Evolutionary conservation across 2,888 invertebrate species (phyloP).

Genomic region (Brassicogethes aeneus): DNA sequence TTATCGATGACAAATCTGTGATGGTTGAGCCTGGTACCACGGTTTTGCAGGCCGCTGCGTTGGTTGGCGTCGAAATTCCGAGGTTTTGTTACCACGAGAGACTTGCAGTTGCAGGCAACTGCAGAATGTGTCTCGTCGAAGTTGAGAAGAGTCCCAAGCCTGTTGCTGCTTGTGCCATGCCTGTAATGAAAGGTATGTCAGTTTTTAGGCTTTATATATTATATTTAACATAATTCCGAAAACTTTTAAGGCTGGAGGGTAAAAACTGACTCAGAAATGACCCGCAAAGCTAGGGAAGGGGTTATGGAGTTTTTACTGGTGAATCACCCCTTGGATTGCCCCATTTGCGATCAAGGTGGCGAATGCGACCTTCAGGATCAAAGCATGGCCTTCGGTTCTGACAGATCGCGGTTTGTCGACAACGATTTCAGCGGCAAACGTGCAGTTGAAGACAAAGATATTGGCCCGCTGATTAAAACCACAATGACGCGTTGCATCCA

Average conservation of each 20-base stretch:
- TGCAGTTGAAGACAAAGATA: constrained; percentile 98
- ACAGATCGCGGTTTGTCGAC: constrained; percentile 87
- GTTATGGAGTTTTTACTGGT: constrained; percentile 99
- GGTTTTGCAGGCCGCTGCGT: constrained; percentile 90
- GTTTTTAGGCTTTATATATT: no score
- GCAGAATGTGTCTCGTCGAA: constrained; percentile 98
- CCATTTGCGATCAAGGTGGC: constrained; percentile 98
- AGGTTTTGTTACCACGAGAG: constrained; percentile 99
- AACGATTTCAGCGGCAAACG: constrained; percentile 86
- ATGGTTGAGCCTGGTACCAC: constrained; percentile 94
- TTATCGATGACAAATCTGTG: constrained; percentile 94
- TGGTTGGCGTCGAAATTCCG: constrained; percentile 95
- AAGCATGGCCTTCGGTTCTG: constrained; percentile 97
- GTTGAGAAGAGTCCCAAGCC: constrained; percentile 98
- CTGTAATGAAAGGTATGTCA: constrained; percentile 94
- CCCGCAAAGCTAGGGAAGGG: constrained; percentile 59
- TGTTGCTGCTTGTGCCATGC: constrained; percentile 99
- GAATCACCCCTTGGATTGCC: constrained; percentile 98
- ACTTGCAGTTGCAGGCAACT: constrained; percentile 96
- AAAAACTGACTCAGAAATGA: constrained; percentile 94
- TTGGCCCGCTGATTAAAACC: constrained; percentile 96
- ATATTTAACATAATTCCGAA: no score
- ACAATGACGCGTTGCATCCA: constrained; percentile 99
- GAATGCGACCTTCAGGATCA: constrained; percentile 96
- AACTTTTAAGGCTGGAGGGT: constrained; percentile 77